Percentiles rank a stretch among this genome's conserved stretches.
phyloP scores from a whole-genome alignment of 1,140 invertebrate genomes.

The Drosophila hydei region DNA sequence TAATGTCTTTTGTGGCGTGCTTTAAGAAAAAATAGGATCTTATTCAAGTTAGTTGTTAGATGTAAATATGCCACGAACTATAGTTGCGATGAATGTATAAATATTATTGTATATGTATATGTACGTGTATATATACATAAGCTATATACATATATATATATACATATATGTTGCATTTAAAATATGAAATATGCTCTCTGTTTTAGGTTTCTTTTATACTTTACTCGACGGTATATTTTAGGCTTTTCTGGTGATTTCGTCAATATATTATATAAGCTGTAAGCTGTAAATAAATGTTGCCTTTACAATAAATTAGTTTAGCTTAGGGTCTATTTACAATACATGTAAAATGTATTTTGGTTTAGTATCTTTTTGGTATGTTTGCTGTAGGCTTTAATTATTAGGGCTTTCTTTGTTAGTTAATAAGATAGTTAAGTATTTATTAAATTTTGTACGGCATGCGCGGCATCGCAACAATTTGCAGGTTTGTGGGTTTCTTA shows the following conservation, averaged over 20 bases:
- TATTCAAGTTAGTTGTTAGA: slow-evolving; percentile 24
- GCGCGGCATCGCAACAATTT: slow-evolving; percentile 46
- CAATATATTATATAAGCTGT: slow-evolving; percentile 48
- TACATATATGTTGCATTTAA: slow-evolving; percentile 53
- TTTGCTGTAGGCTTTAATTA: slow-evolving; percentile 8
- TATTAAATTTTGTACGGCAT: slow-evolving; percentile 54
- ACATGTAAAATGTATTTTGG: slow-evolving; percentile 40
- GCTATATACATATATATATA: slow-evolving; percentile 20
- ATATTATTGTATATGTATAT: slow-evolving; percentile 43
- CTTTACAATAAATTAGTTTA: slow-evolving; percentile 47
- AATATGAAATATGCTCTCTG: slow-evolving; percentile 57
- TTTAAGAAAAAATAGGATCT: slow-evolving; percentile 34
- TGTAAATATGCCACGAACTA: slow-evolving; percentile 70
- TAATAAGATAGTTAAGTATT: background rate
- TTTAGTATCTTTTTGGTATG: slow-evolving; percentile 10
- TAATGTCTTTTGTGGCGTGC: slow-evolving; percentile 39
- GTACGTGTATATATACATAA: slow-evolving; percentile 35
- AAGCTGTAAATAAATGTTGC: slow-evolving; percentile 73
- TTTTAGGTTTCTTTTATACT: slow-evolving; percentile 26
- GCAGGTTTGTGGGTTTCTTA: slow-evolving; percentile 16
- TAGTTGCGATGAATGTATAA: slow-evolving; percentile 49
- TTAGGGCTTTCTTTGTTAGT: background rate
- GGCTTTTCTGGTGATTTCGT: slow-evolving; percentile 79
- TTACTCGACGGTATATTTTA: slow-evolving; percentile 47
- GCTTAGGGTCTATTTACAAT: slow-evolving; percentile 54